Percentiles rank a stretch among this genome's conserved stretches.
These are phyloP conservation scores for Zosterops japonicus DNA, from an alignment of 2,113 vertebrate species.

Conservation along the genomic window DNA sequence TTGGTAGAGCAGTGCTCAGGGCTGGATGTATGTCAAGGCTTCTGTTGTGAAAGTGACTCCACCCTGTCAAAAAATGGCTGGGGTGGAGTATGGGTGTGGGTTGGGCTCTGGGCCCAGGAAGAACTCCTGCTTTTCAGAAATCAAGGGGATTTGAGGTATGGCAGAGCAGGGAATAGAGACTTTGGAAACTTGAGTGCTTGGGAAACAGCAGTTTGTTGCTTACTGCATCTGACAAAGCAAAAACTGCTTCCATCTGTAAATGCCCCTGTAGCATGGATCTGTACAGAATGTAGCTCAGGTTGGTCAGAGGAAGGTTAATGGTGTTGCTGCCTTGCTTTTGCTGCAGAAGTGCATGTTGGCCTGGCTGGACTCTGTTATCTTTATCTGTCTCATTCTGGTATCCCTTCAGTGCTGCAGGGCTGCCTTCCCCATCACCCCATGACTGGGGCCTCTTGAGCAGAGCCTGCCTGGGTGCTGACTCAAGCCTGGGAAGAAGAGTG, in stretches of 20 bases:
- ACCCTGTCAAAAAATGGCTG: conserved; percentile 49
- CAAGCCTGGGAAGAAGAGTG: not conserved
- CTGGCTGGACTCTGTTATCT: not conserved
- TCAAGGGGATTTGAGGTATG: not conserved
- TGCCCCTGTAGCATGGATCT: not conserved
- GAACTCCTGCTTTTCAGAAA: conserved; percentile 49
- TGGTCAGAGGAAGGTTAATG: not conserved
- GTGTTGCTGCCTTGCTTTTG: not conserved
- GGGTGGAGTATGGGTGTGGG: not conserved
- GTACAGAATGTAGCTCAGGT: not conserved
- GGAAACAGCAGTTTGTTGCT: not conserved
- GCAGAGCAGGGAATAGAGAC: not conserved
- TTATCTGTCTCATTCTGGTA: not conserved
- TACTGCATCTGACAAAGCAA: not conserved
- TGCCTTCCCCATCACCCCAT: not conserved
- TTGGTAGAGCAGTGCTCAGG: not conserved
- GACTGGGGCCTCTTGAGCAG: not conserved
- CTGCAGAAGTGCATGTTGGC: not conserved
- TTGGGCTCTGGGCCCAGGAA: not conserved
- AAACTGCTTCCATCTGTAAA: not conserved
- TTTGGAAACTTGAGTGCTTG: not conserved
- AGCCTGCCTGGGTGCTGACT: not conserved
- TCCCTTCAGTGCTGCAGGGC: not conserved
- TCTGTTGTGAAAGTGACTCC: conserved; percentile 52
- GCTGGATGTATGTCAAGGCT: conserved; percentile 31